Conservation (phyloP, 2,888 invertebrate species). For the Callyntrura sp. region DNA sequence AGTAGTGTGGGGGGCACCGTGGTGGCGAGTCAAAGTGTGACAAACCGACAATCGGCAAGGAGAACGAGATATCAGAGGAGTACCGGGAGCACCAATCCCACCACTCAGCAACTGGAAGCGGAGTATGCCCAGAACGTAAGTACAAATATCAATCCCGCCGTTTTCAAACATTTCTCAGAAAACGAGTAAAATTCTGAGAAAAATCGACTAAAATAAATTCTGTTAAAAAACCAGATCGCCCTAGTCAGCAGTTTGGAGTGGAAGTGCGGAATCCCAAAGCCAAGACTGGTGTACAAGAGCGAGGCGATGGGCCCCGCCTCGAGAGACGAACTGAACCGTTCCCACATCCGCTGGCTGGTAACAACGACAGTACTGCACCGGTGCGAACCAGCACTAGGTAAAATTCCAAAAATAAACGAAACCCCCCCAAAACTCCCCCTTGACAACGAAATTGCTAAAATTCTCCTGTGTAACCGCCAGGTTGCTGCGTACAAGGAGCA, state of each 20-base stretch:
- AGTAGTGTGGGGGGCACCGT: neutral
- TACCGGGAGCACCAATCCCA: neutral
- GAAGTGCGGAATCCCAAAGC: slow-evolving; percentile 74
- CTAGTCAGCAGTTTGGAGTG: slow-evolving; percentile 9
- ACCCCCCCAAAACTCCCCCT: neutral
- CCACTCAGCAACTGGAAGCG: neutral
- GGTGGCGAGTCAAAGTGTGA: no score
- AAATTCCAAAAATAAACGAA: neutral
- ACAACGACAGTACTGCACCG: slow-evolving; percentile 68
- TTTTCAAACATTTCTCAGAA: no score
- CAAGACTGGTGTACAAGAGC: slow-evolving; percentile 72
- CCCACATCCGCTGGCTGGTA: slow-evolving; percentile 50
- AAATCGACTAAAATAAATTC: neutral
- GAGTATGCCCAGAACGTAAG: slow-evolving; percentile 41
- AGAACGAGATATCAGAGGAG: slow-evolving; percentile 46
- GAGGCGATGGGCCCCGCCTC: no score
- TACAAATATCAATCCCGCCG: no score
- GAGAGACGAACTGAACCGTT: neutral
- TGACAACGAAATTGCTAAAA: neutral
- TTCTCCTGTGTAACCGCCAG: neutral
- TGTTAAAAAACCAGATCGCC: neutral
- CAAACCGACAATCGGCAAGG: neutral
- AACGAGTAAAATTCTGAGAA: no score
- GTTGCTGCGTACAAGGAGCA: no score
- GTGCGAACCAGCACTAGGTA: slow-evolving; percentile 74